Evolutionary conservation across 2,113 vertebrate genomes (phyloP), one percentile per base, ranked within the genome.

Genomic region (Nesoenas mayeri): DNA sequence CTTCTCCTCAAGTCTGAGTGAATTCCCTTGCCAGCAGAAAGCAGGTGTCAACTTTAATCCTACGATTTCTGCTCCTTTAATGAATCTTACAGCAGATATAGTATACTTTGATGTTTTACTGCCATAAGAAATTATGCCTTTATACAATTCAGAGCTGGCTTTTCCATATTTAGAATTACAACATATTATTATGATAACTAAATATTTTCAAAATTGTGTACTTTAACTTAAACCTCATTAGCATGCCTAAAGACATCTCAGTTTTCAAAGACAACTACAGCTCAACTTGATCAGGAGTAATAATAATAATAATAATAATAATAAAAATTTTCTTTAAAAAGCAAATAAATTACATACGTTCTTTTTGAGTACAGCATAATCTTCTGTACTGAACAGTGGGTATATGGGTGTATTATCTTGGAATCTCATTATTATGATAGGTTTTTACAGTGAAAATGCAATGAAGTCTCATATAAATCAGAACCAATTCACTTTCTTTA

Each of bases 1-100:
- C 84, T 89, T 86, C 44, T 34, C 19, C 61, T 90, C 80, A 57
- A 83, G 22, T 48, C 77, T 91, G 77, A 73, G 53, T 20, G 64
- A 91, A 80, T 60, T 92, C 86, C 61, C 79, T 81, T 79, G 69
- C 42, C 69, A 89, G 60, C 29, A 92, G 73, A 80, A 91, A 87
- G 42, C 66, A 91, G 65, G 61, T 89, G 74, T 75, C 89, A 92
- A 61, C 61, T 48, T 74, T 77, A 93, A 94, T 74, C 65, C 89
- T 53, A 50, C 51, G 60, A 70, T 72, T 85, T 56, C 53, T 80
- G 58, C 12, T 56, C 53, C 51, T 79, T 56, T 82, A 81, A 81
- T 77, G 54, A 92, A 61, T 62, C n/a, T 62, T 77, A 73, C 8
- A 79, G 58, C 44, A 77, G 24, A 54, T 62, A 87, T 0, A 53